Conservation (phyloP, 2,113 vertebrate species). For the Mustela lutreola region DNA sequence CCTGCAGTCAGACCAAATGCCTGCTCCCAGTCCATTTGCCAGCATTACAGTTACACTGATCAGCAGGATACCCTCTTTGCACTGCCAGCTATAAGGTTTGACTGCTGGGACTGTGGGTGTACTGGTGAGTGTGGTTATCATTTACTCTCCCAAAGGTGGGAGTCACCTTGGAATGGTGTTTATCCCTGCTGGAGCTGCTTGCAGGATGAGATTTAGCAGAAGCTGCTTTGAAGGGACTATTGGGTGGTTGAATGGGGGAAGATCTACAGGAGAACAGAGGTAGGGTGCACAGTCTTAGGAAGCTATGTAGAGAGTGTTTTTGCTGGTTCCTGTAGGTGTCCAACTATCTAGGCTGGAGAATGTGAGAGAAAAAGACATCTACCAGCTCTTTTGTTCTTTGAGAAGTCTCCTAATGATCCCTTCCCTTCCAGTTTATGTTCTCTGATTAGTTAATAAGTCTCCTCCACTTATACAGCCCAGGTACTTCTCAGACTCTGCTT, state of each 20-base stretch:
- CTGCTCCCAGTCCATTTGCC: neutral
- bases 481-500: neutral
- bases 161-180: neutral
- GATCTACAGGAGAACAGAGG: neutral
- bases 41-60: neutral
- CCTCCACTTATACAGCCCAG: neutral
- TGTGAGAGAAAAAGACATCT: neutral
- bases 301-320: neutral
- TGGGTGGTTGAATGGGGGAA: neutral
- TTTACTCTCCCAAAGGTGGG: neutral
- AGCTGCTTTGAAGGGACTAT: neutral
- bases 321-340: neutral
- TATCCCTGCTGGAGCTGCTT: neutral
- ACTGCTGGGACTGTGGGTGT: neutral
- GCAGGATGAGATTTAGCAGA: neutral
- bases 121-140: neutral
- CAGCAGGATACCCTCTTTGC: neutral
- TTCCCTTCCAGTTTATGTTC: neutral
- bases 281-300: neutral
- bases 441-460: neutral
- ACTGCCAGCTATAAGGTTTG: neutral
- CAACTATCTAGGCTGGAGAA: neutral
- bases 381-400: neutral
- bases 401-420: neutral
- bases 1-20: neutral